Evolutionary conservation across 2,888 invertebrate species (phyloP).

Genomic region (Atrina japonica): DNA sequence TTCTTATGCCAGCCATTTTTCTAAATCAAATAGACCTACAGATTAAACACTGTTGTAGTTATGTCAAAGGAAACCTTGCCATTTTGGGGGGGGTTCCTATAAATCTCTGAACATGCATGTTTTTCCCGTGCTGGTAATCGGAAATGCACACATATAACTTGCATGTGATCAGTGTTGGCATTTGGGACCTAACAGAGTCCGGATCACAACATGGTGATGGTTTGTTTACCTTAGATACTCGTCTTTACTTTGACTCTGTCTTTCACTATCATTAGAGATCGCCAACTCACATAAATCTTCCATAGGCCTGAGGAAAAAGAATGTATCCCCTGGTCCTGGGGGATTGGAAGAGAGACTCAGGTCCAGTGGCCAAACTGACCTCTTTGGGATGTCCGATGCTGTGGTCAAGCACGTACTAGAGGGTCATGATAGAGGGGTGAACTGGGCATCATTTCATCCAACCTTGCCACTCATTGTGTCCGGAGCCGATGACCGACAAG

Average conservation of each 20-base stretch:
- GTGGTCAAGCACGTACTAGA: conserved; percentile 83
- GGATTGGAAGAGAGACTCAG: conserved; percentile 86
- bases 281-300: conserved; percentile 27
- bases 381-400: conserved; percentile 93
- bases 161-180: too few species aligned
- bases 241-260: conserved; percentile 2
- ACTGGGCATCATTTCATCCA: conserved; percentile 99
- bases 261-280: conserved; percentile 16
- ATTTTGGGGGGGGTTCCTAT: too few species aligned
- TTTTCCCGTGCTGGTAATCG: too few species aligned
- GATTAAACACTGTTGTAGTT: too few species aligned
- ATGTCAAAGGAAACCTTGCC: too few species aligned
- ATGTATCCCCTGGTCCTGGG: conserved; percentile 96
- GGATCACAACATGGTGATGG: conserved; percentile 5
- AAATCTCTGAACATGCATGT: too few species aligned
- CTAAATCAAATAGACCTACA: too few species aligned
- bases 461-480: conserved; percentile 96
- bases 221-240: conserved; percentile 2
- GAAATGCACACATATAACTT: too few species aligned
- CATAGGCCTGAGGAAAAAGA: conserved; percentile 93
- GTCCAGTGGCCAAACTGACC: conserved; percentile 84
- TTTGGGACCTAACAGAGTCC: too few species aligned
- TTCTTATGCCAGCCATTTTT: too few species aligned
- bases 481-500: conserved; percentile 98
- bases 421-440: conserved; percentile 91